Percentiles rank a stretch among this genome's conserved stretches.
These are phyloP conservation scores for Drosophila neocordata DNA, from an alignment of 1,140 invertebrate species.

Conservation along the genomic window DNA sequence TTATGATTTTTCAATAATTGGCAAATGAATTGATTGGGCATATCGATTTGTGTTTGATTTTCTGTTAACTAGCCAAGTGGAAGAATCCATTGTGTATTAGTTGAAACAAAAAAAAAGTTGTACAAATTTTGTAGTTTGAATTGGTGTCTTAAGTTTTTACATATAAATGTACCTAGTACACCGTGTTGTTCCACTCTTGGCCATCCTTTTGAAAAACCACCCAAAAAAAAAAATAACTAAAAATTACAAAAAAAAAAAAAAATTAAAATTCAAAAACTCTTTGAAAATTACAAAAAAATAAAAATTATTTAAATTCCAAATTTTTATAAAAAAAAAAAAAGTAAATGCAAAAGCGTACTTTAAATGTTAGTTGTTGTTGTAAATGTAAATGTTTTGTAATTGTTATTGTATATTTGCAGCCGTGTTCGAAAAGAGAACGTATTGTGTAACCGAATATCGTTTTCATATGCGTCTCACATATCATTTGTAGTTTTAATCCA, in stretches of 20 bases:
- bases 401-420: slow-evolving; percentile 34
- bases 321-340: slow-evolving; percentile 34
- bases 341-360: slow-evolving; percentile 25
- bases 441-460: slow-evolving; percentile 34
- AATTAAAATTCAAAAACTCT: background rate
- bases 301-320: slow-evolving; percentile 35
- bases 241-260: slow-evolving; percentile 8
- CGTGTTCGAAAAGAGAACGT: slow-evolving; percentile 42
- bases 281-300: slow-evolving; percentile 5
- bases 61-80: slow-evolving; percentile 57
- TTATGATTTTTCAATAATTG: slow-evolving; percentile 70
- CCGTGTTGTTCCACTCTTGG: slow-evolving; percentile 61
- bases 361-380: slow-evolving; percentile 79
- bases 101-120: slow-evolving; percentile 44
- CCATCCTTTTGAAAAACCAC: slow-evolving; percentile 10
- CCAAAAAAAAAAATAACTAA: background rate
- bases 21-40: slow-evolving; percentile 49
- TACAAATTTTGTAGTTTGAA: slow-evolving; percentile 37
- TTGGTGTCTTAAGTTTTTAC: slow-evolving; percentile 6
- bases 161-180: slow-evolving; percentile 35
- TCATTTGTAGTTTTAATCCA: slow-evolving; percentile 60
- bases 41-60: slow-evolving; percentile 32
- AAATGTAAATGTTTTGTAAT: slow-evolving; percentile 70
- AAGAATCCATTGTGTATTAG: slow-evolving; percentile 53
- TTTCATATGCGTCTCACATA: slow-evolving; percentile 43